phyloP scores from a whole-genome alignment of 2,113 vertebrate species.

The Peromyscus leucopus region DNA sequence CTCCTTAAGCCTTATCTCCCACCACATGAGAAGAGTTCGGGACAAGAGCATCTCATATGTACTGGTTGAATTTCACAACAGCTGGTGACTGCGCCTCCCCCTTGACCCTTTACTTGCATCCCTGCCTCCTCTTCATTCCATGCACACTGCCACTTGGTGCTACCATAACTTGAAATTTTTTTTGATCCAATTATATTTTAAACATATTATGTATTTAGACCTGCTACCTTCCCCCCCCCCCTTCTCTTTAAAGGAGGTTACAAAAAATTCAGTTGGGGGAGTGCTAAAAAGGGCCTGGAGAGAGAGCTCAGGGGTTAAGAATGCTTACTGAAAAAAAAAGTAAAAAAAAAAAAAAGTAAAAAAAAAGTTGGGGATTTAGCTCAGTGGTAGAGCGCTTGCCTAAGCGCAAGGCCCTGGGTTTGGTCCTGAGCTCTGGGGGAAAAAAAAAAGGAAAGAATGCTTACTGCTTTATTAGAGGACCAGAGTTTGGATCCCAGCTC shows the following conservation, averaged over 20 bases:
- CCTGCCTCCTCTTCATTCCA: not conserved
- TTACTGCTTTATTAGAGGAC: not conserved
- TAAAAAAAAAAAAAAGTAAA: too few relatives aligned
- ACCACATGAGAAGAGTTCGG: constrained; percentile 56
- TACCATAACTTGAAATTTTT: not conserved
- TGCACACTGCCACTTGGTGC: not conserved
- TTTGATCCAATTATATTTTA: constrained; percentile 20
- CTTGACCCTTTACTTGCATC: not conserved
- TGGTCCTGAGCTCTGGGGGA: too few relatives aligned
- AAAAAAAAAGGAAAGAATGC: not conserved
- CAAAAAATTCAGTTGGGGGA: not conserved
- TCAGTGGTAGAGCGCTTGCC: too few relatives aligned
- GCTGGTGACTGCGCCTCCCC: constrained; percentile 54
- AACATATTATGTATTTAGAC: constrained; percentile 48
- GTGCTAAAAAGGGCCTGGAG: not conserved
- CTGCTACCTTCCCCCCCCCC: not conserved
- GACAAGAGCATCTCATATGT: constrained; percentile 51
- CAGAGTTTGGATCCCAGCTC: not conserved
- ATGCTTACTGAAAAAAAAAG: too few relatives aligned
- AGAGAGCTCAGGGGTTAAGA: not conserved
- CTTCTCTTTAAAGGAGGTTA: not conserved
- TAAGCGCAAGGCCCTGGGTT: too few relatives aligned
- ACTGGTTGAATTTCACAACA: constrained; percentile 67
- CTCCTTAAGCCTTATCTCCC: constrained; percentile 55
- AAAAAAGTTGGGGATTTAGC: too few relatives aligned